These are phyloP conservation scores for Triops cancriformis DNA, from an alignment of 1,140 invertebrate genomes.

Conservation along the genomic window DNA sequence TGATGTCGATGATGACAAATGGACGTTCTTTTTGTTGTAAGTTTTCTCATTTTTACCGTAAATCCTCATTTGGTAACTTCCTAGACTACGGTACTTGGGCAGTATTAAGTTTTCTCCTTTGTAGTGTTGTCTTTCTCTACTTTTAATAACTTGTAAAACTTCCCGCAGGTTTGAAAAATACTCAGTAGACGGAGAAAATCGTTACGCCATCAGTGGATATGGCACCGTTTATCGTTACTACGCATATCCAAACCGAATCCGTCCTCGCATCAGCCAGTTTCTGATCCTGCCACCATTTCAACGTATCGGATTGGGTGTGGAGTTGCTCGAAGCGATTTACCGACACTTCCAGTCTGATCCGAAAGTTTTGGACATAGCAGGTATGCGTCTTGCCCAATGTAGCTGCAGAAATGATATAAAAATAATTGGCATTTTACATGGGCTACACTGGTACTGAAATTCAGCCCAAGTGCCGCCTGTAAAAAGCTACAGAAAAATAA, in stretches of 20 bases:
- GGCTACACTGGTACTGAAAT: no score
- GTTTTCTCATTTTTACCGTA: conserved; percentile 34
- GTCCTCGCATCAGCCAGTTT: conserved; percentile 86
- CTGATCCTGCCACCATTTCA: conserved; percentile 84
- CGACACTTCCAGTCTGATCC: conserved; percentile 56
- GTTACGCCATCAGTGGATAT: conserved; percentile 77
- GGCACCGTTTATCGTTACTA: conserved; percentile 91
- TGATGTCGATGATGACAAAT: conserved; percentile 83
- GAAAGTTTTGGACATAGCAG: conserved; percentile 77
- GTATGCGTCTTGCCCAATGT: conserved; percentile 40
- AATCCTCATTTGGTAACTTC: not conserved
- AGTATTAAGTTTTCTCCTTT: not conserved
- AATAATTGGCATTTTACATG: no score
- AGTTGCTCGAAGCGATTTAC: conserved; percentile 68
- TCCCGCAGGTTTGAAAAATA: conserved; percentile 71
- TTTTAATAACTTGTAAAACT: conserved; percentile 22
- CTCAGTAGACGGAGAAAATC: conserved; percentile 48
- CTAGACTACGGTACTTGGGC: conserved; percentile 9
- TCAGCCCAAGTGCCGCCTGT: no score
- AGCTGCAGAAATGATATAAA: no score
- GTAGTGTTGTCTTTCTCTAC: not conserved
- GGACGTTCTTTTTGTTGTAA: conserved; percentile 86
- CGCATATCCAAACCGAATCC: conserved; percentile 73
- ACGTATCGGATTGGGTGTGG: conserved; percentile 67
- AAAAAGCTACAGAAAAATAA: no score